Evolutionary conservation across 2,113 vertebrate genomes (phyloP).

Genomic region (Bettongia penicillata): DNA sequence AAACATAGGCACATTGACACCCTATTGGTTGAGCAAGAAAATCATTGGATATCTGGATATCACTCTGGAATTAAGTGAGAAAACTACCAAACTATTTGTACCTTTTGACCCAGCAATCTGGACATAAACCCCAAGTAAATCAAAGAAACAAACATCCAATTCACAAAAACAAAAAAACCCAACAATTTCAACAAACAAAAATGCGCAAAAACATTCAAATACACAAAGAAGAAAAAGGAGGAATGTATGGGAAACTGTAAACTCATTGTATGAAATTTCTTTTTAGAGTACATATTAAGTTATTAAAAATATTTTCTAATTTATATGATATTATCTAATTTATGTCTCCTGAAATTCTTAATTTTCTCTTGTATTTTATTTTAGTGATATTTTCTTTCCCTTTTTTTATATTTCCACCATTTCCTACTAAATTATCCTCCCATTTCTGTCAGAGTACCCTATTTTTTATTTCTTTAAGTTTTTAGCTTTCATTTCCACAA

Average conservation of each 20-base stretch:
- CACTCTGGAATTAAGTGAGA: not conserved
- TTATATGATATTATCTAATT: not conserved
- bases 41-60: not conserved
- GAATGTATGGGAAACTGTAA: not conserved
- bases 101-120: not conserved
- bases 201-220: not conserved
- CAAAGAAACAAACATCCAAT: not conserved
- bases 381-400: not conserved
- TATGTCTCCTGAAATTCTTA: not conserved
- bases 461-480: not conserved
- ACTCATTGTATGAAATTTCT: not conserved
- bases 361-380: not conserved
- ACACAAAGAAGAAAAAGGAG: not conserved
- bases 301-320: not conserved
- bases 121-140: not conserved
- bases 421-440: not conserved
- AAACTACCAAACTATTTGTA: not conserved
- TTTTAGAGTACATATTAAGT: not conserved
- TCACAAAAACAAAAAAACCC: not conserved
- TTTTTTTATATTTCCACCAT: not conserved
- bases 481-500: too few relatives aligned
- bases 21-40: not conserved
- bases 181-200: not conserved
- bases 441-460: not conserved
- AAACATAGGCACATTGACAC: not conserved